Evolutionary conservation across 2,888 invertebrate genomes (phyloP).

Genomic region (Drosophila algonquin): DNA sequence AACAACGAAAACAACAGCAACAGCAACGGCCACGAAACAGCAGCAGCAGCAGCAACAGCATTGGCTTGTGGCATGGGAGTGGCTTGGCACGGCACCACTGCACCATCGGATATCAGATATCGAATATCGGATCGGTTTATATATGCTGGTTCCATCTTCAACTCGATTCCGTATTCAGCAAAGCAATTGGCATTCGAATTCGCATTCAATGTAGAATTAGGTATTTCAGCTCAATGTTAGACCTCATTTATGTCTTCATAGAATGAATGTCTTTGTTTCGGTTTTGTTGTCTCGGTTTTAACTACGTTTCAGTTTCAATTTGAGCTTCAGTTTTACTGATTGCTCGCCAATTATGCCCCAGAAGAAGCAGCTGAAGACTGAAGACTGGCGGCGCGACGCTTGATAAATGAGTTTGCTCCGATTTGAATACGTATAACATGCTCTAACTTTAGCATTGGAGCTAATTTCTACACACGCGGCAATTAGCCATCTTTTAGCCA

Average conservation of each 20-base stretch:
- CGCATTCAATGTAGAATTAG: no score
- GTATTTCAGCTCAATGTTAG: no score
- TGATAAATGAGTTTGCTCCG: constrained; percentile 77
- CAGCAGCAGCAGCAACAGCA: no score
- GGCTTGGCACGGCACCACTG: neutral
- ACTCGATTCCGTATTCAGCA: no score
- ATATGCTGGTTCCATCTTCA: no score
- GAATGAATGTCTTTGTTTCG: no score
- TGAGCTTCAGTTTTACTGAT: constrained; percentile 8
- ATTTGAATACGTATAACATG: constrained; percentile 64
- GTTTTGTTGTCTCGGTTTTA: neutral
- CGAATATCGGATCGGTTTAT: neutral
- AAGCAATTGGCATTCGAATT: no score
- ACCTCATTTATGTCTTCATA: no score
- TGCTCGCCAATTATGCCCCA: constrained; percentile 28
- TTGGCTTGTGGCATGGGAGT: neutral
- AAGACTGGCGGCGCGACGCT: constrained; percentile 3
- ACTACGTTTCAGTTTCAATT: neutral
- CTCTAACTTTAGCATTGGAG: constrained; percentile 63
- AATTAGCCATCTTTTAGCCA: constrained; percentile 71
- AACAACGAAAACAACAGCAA: no score
- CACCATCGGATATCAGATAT: neutral
- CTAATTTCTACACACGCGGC: constrained; percentile 64
- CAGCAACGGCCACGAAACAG: no score
- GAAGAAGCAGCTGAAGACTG: constrained; percentile 9